Conservation (phyloP, 2,888 invertebrate genomes). For the Coelopa pilipes region DNA sequence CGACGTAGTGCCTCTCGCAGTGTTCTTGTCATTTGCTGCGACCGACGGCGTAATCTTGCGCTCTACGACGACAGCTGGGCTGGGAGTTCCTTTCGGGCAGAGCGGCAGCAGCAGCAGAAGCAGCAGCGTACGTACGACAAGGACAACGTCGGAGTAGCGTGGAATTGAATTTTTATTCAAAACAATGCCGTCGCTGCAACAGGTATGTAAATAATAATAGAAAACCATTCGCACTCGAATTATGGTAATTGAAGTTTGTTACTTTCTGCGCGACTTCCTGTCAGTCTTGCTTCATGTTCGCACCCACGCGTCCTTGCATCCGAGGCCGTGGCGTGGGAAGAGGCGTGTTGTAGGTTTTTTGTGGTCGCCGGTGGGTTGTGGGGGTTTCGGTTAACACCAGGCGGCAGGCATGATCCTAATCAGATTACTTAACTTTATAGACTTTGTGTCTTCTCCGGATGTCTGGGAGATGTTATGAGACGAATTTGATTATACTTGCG, state of each 20-base stretch:
- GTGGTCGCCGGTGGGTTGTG: not conserved
- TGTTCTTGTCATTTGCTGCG: not conserved
- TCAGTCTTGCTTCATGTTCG: not conserved
- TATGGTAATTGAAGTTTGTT: constrained; percentile 29
- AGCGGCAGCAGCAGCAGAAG: constrained; percentile 13
- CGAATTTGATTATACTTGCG: constrained; percentile 62
- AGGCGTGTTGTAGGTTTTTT: not conserved
- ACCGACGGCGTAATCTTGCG: constrained; percentile 25
- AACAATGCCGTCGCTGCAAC: constrained; percentile 67
- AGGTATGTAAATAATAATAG: constrained; percentile 65
- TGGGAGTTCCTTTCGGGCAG: constrained; percentile 19
- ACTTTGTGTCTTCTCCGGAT: constrained; percentile 51
- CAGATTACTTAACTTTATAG: constrained; percentile 62
- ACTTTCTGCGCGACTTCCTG: constrained; percentile 10
- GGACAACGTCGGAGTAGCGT: constrained; percentile 49
- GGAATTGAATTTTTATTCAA: constrained; percentile 66
- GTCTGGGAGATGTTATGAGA: constrained; percentile 61
- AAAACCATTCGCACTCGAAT: constrained; percentile 41
- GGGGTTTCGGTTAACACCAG: constrained; percentile 30
- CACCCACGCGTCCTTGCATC: not conserved
- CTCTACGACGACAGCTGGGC: constrained; percentile 9
- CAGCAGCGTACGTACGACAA: constrained; percentile 36
- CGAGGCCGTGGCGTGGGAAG: not conserved
- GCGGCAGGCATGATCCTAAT: constrained; percentile 56
- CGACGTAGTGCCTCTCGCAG: constrained; percentile 15